Base-by-base conservation (phyloP, 1,140 invertebrate genomes). In the Papilio polytes region DNA sequence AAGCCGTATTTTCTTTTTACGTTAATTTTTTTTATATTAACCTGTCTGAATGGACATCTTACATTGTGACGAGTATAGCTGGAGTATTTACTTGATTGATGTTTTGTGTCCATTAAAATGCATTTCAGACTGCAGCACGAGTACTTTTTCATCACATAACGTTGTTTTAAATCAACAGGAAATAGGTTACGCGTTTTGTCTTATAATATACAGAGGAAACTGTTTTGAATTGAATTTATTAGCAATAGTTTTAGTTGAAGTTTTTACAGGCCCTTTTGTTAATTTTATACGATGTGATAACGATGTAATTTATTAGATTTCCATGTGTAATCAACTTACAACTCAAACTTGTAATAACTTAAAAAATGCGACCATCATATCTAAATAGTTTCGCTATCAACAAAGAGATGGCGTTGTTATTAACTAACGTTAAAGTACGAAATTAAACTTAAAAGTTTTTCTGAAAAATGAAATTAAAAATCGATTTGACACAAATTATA, bases 61-160 rank as follows among this genome's bases (percentile, higher is more conserved):
- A 63, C 13, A 22, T 63, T 22, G 56, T 63, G 6, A 12, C 9
- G 2, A 63, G 9, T 63, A 10, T 26, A 63, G 20, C 9, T 59
- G 56, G 4, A 9, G 9, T 8, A 26, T 22, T 63, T 20, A 63
- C 10, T 63, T 63, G 56, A 22, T 63, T 22, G n/a, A 63, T 63
- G 56, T 63, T 63, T 63, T 63, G n/a, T 22, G 56, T 63, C 10
- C 20, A 63, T 63, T 63, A 26, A 26, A 63, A 63, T 63, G 59
- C 59, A 63, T 59, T 59, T 59, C 56, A 22, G 8, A 56, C 15
- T 2, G 15, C 6, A 8, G 53, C n/a, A 22, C 56, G 56, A 59
- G 8, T 59, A 59, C 10, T 59, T 59, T 59, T 59, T 59, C 20
- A 20, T n/a, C n/a, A 9, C 18, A 59, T 22, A 22, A 59, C 7